Conservation (phyloP, 2,113 vertebrate genomes). For the Calyptomena viridis region DNA sequence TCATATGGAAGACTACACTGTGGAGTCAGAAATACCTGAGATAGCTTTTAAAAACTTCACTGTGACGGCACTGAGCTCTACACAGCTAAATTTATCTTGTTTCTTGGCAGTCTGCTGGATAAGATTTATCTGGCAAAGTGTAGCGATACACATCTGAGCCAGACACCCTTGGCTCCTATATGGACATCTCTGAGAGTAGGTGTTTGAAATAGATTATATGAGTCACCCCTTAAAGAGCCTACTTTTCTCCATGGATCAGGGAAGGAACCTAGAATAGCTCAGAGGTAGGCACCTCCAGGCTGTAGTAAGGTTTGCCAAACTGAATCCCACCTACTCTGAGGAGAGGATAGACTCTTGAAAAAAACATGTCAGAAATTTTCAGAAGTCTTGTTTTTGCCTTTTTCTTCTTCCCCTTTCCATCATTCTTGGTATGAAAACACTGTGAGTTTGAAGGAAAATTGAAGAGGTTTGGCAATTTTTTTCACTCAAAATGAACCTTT, state of each 20-base stretch:
- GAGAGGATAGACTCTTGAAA: neutral
- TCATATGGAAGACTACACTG: neutral
- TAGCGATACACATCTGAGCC: conserved; percentile 45
- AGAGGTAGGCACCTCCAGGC: conserved; percentile 34
- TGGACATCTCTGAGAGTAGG: conserved; percentile 35
- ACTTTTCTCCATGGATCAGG: neutral
- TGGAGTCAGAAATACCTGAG: conserved; percentile 14
- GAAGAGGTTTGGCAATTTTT: neutral
- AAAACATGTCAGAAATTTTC: neutral
- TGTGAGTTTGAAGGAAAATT: neutral
- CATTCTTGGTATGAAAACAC: neutral
- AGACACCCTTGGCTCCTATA: conserved; percentile 53
- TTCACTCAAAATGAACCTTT: neutral
- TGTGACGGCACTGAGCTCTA: neutral
- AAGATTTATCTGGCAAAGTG: conserved; percentile 51
- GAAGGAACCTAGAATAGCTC: conserved; percentile 36
- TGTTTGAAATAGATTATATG: conserved; percentile 49
- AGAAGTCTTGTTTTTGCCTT: neutral
- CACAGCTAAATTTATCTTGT: conserved; percentile 23
- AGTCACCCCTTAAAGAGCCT: conserved; percentile 24
- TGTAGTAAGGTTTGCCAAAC: conserved; percentile 46
- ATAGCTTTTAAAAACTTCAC: neutral
- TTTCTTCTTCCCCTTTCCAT: neutral
- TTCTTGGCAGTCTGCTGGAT: conserved; percentile 39
- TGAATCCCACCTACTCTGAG: conserved; percentile 9